Conservation (phyloP, 2,113 vertebrate genomes). For the Platycercus adscitus region DNA sequence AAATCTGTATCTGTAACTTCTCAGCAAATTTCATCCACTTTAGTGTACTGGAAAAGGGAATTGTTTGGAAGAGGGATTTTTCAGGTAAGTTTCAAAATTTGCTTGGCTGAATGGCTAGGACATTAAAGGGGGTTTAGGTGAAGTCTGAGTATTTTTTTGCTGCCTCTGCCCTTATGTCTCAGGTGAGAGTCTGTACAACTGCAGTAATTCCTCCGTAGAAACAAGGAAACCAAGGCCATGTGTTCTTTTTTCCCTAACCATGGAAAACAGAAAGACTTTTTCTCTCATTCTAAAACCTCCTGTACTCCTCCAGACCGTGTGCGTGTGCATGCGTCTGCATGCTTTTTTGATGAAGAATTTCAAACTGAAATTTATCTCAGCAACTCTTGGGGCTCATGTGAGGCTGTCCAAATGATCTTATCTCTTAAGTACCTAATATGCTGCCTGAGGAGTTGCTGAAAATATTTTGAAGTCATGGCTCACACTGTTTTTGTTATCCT, state of each 20-base stretch:
- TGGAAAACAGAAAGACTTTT: not conserved
- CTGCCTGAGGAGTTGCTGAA: not conserved
- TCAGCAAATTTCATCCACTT: fast-evolving
- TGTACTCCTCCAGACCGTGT: fast-evolving
- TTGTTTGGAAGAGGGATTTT: not conserved
- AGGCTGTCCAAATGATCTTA: not conserved
- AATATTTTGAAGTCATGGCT: not conserved
- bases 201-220: not conserved
- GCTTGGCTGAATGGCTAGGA: fast-evolving
- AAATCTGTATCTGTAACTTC: not conserved
- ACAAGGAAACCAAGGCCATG: fast-evolving
- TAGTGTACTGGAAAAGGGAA: fast-evolving
- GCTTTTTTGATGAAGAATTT: not conserved
- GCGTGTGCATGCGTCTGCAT: fast-evolving
- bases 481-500: not conserved
- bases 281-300: not conserved
- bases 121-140: fast-evolving
- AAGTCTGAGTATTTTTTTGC: not conserved
- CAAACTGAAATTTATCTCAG: not conserved
- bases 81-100: not conserved
- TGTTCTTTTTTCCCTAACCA: not conserved
- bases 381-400: fast-evolving
- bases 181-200: not conserved
- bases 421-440: not conserved
- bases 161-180: not conserved